These are phyloP conservation scores for Macrotis lagotis DNA, from an alignment of 2,113 vertebrate genomes.

Conservation along the genomic window DNA sequence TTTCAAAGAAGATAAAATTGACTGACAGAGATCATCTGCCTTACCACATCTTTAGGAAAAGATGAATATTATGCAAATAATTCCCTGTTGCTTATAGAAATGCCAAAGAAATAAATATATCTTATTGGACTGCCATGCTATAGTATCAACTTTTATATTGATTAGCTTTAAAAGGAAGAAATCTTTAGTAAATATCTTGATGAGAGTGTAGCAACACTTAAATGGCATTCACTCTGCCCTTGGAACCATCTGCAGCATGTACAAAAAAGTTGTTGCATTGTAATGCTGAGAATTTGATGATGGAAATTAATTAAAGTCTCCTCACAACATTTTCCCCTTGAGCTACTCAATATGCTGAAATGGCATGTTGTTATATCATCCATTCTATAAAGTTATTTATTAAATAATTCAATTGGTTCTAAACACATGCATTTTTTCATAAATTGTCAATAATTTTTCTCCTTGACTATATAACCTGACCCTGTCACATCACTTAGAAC, in stretches of 20 bases:
- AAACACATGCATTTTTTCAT: constrained; percentile 64
- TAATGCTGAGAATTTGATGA: constrained; percentile 72
- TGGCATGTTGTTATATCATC: constrained; percentile 52
- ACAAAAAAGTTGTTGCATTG: constrained; percentile 63
- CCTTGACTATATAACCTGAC: constrained; percentile 71
- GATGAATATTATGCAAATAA: not conserved
- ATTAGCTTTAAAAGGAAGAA: constrained; percentile 64
- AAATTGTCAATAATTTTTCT: constrained; percentile 71
- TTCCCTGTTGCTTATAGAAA: not conserved
- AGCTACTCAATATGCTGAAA: constrained; percentile 75
- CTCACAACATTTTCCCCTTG: constrained; percentile 71
- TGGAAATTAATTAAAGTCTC: constrained; percentile 81
- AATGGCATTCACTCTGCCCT: constrained; percentile 70
- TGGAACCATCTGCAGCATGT: constrained; percentile 63
- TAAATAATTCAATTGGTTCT: constrained; percentile 80
- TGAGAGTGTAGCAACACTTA: constrained; percentile 51
- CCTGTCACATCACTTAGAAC: constrained; percentile 34
- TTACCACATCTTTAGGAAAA: not conserved
- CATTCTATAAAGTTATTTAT: constrained; percentile 74
- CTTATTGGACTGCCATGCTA: constrained; percentile 9
- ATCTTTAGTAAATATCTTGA: constrained; percentile 55
- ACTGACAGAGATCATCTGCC: constrained; percentile 28
- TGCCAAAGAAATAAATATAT: constrained; percentile 43
- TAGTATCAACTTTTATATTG: constrained; percentile 52
- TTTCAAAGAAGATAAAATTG: constrained; percentile 45